These are phyloP conservation scores for Phrynocephalus forsythii DNA, from an alignment of 2,797 vertebrate species.

Conservation along the genomic window DNA sequence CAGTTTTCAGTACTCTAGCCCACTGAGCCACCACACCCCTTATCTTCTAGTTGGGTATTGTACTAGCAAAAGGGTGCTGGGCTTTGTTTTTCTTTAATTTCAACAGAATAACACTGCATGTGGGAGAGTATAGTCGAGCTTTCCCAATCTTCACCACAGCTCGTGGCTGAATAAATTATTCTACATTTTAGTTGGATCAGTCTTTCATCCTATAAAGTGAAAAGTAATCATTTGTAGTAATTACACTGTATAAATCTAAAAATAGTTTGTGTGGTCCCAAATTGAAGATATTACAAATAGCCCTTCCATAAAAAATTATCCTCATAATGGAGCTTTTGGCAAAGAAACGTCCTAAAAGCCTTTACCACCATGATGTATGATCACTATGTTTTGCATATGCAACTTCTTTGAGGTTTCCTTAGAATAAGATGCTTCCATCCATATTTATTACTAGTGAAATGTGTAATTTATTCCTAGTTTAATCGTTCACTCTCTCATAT, in stretches of 20 bases:
- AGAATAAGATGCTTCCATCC: constrained; percentile 8
- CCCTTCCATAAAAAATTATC: constrained; percentile 27
- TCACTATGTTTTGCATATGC: neutral
- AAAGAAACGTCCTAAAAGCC: neutral
- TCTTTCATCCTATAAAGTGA: neutral
- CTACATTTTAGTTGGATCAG: neutral
- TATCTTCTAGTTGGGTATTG: too few relatives aligned
- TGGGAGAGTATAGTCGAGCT: neutral
- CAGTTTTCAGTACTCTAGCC: too few relatives aligned
- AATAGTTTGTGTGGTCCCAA: constrained; percentile 26
- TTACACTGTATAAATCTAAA: constrained; percentile 21
- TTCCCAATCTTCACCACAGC: neutral
- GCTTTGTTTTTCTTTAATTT: too few relatives aligned
- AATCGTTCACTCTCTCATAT: neutral
- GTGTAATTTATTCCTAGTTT: neutral
- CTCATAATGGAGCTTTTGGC: constrained; percentile 17
- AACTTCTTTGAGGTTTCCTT: neutral
- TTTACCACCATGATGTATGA: constrained; percentile 1
- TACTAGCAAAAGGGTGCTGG: too few relatives aligned
- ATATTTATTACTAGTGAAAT: neutral
- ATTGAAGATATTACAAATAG: constrained; percentile 17
- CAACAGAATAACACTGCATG: too few relatives aligned
- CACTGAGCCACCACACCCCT: too few relatives aligned
- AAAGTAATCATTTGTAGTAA: constrained; percentile 23
- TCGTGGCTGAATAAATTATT: neutral